Base-by-base conservation (phyloP, 2,797 vertebrate species). In the Hozukius guyotensis region DNA sequence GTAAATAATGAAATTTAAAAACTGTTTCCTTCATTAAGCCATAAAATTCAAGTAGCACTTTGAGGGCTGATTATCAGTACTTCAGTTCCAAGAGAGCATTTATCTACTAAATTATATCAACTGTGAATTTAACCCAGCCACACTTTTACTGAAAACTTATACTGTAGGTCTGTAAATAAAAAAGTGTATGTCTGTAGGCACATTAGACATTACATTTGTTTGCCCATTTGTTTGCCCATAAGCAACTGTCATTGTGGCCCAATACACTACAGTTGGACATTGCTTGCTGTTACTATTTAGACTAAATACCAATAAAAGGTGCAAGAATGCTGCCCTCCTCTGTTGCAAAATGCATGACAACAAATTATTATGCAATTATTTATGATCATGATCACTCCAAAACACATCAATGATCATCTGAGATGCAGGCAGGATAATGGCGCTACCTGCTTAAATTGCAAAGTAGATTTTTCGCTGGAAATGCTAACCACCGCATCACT, bases 391-490 rank as follows among this genome's bases (percentile, higher is more conserved):
- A 87, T 94, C 91, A 92, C 91, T 93, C 88, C 89, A 91, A 20
- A 93, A 93, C 90, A 93, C 93, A 94, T 94, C 90, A 92, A 83
- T 92, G 94, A 94, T 95, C 89, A 92, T 92, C 88, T 89, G 83
- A 83, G 87, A 87, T 92, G 91, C 88, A 89, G 88, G 81, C 69
- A 65, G 92, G 81, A 94, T 94, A 95, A 96, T 95, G 92, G 87
- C 69, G 87, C 93, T 88, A 93, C 93, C 95, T 95, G 94, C 89
- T 95, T 95, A 95, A 96, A 94, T 95, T 96, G 95, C 95, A 96
- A 96, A 96, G 92, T 83, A 95, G 94, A 92, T 93, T 87, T 86
- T 89, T 83, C 3, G 72, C 86, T 87, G 81, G 81, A 91, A 82
- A 93, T 83, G 75, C 83, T 85, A 91, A 89, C 86, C 79, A 77